Base-by-base conservation (phyloP, 2,888 invertebrate genomes). In the Sipunculus nudus region DNA sequence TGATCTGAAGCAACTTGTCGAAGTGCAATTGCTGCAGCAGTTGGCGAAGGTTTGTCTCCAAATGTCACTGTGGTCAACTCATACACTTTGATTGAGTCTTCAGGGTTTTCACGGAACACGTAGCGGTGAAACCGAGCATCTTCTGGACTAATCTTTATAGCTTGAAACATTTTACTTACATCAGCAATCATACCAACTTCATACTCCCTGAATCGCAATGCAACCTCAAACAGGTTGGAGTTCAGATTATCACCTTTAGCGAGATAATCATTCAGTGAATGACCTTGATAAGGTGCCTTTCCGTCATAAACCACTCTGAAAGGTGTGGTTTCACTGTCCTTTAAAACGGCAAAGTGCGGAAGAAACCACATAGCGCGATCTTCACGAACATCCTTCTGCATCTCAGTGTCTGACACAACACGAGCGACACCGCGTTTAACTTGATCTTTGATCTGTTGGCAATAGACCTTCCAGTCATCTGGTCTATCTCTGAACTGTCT, bases 391-490 rank as follows among this genome's bases (percentile, higher is more conserved):
- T 35, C 35, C 16, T 35, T 10, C 10, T 35, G 10, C 10, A 35
- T 35, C 16, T 35, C 35, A 13, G 6, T 32, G 29, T 32, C 21
- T 29, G 55, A 29, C 6, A 53, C 55, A n/a, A 53, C 3, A 4
- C 49, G 6, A 21, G 55, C 55, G n/a, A 31, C 21, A 16, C 29
- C 29, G 3, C 50, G 50, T 8, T 41, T 38, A n/a, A 50, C 19
- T 35, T 50, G 55, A 52, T 54, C 55, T 6, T 50, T 32, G 52
- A 54, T 54, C 26, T 53, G 55, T 13, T 29, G n/a, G 21, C 49
- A 54, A 25, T 54, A 54, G 19, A 26, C 25, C 10, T 50, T 35
- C 55, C 55, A 54, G 19, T 29, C 48, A 8, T 8, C 16, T 16
- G 55, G 55, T 28, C 31, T 55, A 4, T 49, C 32, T 21, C 21